Percentiles rank a stretch among this genome's conserved stretches.
phyloP scores from a whole-genome alignment of 2,888 invertebrate species.

The Pammene aurita region DNA sequence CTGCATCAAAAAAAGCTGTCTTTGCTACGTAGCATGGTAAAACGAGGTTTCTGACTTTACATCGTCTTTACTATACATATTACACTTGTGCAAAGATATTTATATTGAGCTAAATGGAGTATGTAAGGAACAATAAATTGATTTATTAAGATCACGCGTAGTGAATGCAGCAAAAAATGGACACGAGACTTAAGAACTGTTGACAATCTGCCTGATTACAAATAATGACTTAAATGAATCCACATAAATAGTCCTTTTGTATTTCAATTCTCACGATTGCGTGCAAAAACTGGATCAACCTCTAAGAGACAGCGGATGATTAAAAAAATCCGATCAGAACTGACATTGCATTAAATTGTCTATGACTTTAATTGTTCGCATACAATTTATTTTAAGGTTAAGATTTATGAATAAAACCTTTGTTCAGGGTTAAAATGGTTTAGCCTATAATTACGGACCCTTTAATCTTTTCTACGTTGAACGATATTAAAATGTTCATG shows the following conservation, averaged over 20 bases:
- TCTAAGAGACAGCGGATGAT: background rate
- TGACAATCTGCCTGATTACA: conserved; percentile 22
- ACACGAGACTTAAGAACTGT: background rate
- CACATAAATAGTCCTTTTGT: conserved; percentile 28
- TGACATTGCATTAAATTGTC: conserved; percentile 14
- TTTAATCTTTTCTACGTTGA: conserved; percentile 42
- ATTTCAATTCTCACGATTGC: conserved; percentile 30
- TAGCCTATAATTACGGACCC: conserved; percentile 36
- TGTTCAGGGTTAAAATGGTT: conserved; percentile 40
- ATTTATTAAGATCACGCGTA: conserved; percentile 2
- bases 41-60: background rate
- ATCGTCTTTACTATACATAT: background rate
- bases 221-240: conserved; percentile 8
- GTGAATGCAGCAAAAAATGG: conserved; percentile 13
- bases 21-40: no score
- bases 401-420: conserved; percentile 40
- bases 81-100: background rate
- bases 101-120: background rate
- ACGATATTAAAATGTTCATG: conserved; percentile 30
- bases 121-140: background rate
- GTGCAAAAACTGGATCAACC: conserved; percentile 26
- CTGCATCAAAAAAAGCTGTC: no score
- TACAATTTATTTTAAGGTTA: conserved; percentile 40
- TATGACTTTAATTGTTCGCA: conserved; percentile 23
- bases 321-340: background rate